Evolutionary conservation across 1,140 invertebrate genomes (phyloP), one percentile per base, ranked within the genome.

Genomic region (Cydia amplana): DNA sequence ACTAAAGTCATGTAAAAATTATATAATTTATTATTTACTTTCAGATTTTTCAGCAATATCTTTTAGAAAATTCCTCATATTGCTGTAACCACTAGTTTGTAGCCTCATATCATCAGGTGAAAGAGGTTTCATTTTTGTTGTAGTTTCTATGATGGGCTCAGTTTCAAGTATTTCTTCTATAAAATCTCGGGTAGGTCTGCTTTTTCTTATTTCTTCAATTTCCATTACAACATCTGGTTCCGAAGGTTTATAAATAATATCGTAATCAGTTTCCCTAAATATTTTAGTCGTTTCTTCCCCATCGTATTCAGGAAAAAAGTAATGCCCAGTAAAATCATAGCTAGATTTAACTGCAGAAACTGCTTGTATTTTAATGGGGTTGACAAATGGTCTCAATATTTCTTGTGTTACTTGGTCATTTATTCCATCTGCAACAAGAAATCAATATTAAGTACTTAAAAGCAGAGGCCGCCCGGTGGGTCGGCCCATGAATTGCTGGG

Each of bases 231-330:
- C 76, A 74, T 91, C 89, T 16, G 86, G 83, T 72, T 83, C 64
- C n/a, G 83, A 76, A 55, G 85, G 70, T 23, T 32, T 28, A 77
- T 80, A 80, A 20, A 83, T 70, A n/a, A 76, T 77, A 74, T 91
- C 87, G 72, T 92, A 85, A 81, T 87, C 87, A 23, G 75, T 70
- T 74, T 90, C 86, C 28, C 81, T 83, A 18, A 76, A 82, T 80
- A 88, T 85, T 65, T 20, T 80, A 55, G 63, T 82, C 14, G 70
- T 72, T 64, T 83, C 78, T 43, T 83, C 84, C 75, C 76, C 82
- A 60, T 78, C 75, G n/a, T 92, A 88, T 86, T 91, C 91, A 49
- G 91, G 91, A 74, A 91, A 91, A 79, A 92, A 92, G 46, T 86
- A 91, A 83, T 92, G 88, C 18, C 91, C 91, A 60, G 87, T 89